These are phyloP conservation scores for Leucozona laternaria DNA, from an alignment of 2,888 invertebrate species.

Conservation along the genomic window DNA sequence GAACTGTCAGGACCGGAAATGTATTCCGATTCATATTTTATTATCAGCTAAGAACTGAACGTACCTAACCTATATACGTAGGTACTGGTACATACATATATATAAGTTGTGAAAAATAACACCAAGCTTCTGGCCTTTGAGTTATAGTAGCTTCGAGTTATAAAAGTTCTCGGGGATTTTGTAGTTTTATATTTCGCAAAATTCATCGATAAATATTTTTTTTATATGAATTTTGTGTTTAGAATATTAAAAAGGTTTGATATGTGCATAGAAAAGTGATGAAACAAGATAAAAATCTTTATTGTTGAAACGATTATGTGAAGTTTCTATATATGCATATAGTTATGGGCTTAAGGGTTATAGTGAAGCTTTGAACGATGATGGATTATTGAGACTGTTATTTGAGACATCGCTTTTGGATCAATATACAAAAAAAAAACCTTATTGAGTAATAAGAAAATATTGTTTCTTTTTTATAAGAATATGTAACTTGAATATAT, in stretches of 20 bases:
- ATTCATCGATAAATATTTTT: slow-evolving; percentile 33
- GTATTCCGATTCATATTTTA: slow-evolving; percentile 74
- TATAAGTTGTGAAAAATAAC: slow-evolving; percentile 48
- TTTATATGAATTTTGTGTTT: slow-evolving; percentile 31
- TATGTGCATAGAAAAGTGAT: slow-evolving; percentile 30
- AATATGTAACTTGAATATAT: background rate
- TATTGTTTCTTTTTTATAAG: background rate
- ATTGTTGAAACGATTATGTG: slow-evolving; percentile 34
- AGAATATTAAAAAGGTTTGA: slow-evolving; percentile 35
- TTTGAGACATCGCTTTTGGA: background rate
- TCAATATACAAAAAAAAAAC: background rate
- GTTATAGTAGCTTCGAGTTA: slow-evolving; percentile 8
- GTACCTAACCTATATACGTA: slow-evolving; percentile 37
- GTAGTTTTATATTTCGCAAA: slow-evolving; percentile 32
- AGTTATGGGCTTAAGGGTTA: background rate
- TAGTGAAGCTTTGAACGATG: slow-evolving; percentile 2
- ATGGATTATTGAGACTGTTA: slow-evolving; percentile 16
- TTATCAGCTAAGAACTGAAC: slow-evolving; percentile 70
- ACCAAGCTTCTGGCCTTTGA: slow-evolving; percentile 4
- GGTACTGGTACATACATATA: background rate
- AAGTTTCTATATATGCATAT: background rate
- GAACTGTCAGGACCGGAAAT: slow-evolving; percentile 69
- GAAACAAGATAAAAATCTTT: slow-evolving; percentile 28
- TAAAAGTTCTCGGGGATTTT: slow-evolving; percentile 29
- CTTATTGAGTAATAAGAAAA: background rate